Evolutionary conservation across 2,797 vertebrate genomes (phyloP).

Genomic region (Lophius americanus): DNA sequence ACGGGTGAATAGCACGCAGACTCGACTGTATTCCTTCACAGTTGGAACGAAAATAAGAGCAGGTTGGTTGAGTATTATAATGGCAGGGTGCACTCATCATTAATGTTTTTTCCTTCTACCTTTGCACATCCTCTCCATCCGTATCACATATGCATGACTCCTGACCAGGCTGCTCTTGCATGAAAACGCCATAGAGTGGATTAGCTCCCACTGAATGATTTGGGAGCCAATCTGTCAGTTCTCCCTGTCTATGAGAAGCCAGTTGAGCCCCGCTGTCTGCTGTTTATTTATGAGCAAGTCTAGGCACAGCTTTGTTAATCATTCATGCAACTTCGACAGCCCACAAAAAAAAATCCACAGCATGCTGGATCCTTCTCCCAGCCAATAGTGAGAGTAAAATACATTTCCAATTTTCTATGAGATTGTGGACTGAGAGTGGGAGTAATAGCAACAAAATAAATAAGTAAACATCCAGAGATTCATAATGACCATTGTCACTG

Average conservation of each 20-base stretch:
- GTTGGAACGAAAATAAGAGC: conserved; percentile 30
- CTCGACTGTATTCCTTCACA: conserved; percentile 65
- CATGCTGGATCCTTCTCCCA: conserved; percentile 66
- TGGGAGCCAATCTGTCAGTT: conserved; percentile 75
- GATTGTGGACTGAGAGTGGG: conserved; percentile 40
- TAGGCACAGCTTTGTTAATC: conserved; percentile 79
- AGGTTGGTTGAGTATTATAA: conserved; percentile 40
- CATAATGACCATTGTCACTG: background rate
- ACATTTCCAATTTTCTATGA: conserved; percentile 56
- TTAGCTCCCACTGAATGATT: conserved; percentile 75
- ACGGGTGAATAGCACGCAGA: conserved; percentile 36
- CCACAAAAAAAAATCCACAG: conserved; percentile 73
- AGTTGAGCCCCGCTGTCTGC: conserved; percentile 74
- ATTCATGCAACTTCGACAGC: conserved; percentile 82
- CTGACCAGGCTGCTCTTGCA: conserved; percentile 54
- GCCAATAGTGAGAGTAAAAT: conserved; percentile 26
- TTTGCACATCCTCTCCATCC: conserved; percentile 38
- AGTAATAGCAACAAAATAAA: conserved; percentile 44
- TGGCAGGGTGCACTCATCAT: conserved; percentile 29
- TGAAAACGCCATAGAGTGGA: conserved; percentile 66
- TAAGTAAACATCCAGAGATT: conserved; percentile 30
- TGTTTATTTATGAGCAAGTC: conserved; percentile 86
- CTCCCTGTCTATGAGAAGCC: conserved; percentile 69
- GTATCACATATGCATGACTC: conserved; percentile 57
- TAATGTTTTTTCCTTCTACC: conserved; percentile 34